Base-by-base conservation (phyloP, 2,888 invertebrate species). In the Diploptera punctata region DNA sequence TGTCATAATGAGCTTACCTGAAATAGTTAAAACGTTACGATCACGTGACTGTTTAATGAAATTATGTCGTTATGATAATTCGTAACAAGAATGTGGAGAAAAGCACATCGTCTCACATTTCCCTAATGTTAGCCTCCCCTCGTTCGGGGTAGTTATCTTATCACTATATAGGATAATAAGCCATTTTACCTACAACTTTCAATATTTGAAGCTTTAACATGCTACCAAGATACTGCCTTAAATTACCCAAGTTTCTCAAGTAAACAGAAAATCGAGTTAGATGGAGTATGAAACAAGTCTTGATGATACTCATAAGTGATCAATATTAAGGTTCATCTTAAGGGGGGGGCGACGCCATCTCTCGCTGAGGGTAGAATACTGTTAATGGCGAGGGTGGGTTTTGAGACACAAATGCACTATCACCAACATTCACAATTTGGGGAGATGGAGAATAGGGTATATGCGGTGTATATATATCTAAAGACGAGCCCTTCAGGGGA, bases 211-310 rank as follows among this genome's bases (percentile, higher is more conserved):
- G 33, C 33, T 33, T 33, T 7, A n/a, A n/a, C n/a, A n/a, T n/a
- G n/a, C n/a, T n/a, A n/a, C 1, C 49, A 52, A 3, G n/a, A 52
- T 24, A 24, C 52, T 24, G 5, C 52, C 10, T 7, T 24, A 33
- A 10, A 24, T 24, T 52, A 52, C 1, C 13, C 24, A 24, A 24
- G 9, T 52, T 52, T 38, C 21, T 21, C 38, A 19, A 43, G 62
- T 19, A 24, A 62, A 62, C 38, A 62, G 38, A 62, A 62, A 62
- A 62, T 43, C 21, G 13, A 47, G 65, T 26, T 47, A 65, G 47
- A 47, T 65, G 65, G 47, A n/a, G 65, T 26, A 65, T 65, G 47
- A 65, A 65, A 57, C 57, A 57, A 65, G 65, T 7, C 65, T 43
- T 10, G 44, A 47, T 26, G 65, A 65, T 65, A 65, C 65, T 26